Base-by-base conservation (phyloP, 2,888 invertebrate species). In the Scelioninae gen. 1 region DNA sequence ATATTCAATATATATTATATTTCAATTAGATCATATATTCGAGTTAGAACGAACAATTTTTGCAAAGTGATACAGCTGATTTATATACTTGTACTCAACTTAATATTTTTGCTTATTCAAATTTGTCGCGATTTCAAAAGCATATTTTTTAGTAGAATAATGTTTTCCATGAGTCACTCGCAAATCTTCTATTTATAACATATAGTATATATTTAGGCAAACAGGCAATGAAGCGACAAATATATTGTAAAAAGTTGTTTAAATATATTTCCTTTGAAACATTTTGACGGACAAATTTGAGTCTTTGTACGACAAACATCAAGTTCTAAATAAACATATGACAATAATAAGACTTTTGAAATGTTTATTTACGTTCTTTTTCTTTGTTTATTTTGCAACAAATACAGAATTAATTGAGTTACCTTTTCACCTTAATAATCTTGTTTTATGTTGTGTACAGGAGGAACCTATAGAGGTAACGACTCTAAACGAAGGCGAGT, bases 401-500 rank as follows among this genome's bases (percentile, higher is more conserved):
- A 23, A 23, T 23, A 23, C 23, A 23, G 23, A 4, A 23, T 23
- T 23, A 23, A 23, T 23, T 23, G 23, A 23, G 23, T 23, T 23
- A 23, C 23, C 23, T 43, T 23, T 49, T 49, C 29, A 29, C 23
- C 23, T 68, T 55, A 43, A 55, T 62, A 10, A 29, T 31, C 13
- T 43, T 13, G 29, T 40, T 31, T 34, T 53, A 79, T 86, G 83
- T 62, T 49, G 74, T 72, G 89, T 90, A 65, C 85, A 93, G 93
- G 91, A 91, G 85, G 92, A 93, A 87, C 90, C 92, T 71, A 90
- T 91, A 77, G 91, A 90, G 82, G 88, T 92, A 75, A 92, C 91
- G 85, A 94, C 95, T 87, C 93, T 96, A 91, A 96, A 96, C 93
- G 96, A 97, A 90, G 94, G 94, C 76, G 95, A 96, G 91, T 93